phyloP scores from a whole-genome alignment of 2,888 invertebrate species.

The Morinoia aosen region DNA sequence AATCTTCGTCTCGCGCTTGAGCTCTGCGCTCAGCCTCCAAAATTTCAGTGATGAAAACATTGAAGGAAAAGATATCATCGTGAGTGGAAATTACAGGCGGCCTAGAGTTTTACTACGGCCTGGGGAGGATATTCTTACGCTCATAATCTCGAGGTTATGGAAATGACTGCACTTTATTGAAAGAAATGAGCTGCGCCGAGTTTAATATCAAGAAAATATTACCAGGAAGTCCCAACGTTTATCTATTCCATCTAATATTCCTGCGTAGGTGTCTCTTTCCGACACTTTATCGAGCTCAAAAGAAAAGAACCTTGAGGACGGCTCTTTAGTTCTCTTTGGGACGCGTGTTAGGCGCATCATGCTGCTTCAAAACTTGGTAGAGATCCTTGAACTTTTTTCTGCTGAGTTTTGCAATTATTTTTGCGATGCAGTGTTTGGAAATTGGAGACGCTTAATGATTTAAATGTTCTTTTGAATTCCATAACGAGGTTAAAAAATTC shows the following conservation, averaged over 20 bases:
- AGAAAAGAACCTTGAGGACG: background rate
- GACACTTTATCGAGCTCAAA: background rate
- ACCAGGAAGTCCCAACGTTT: background rate
- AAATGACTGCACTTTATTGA: slow-evolving; percentile 37
- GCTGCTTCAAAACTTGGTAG: background rate
- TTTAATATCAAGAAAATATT: slow-evolving; percentile 44
- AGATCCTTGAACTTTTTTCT: background rate
- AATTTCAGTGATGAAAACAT: slow-evolving; percentile 15
- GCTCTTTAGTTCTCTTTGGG: background rate
- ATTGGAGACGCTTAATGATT: too few relatives aligned
- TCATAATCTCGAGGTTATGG: slow-evolving; percentile 38
- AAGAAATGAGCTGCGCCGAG: slow-evolving; percentile 34
- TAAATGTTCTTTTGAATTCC: too few relatives aligned
- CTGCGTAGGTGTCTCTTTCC: background rate
- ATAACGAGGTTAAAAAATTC: too few relatives aligned
- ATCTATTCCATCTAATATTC: background rate
- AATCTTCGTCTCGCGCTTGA: background rate
- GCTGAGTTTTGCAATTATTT: too few relatives aligned
- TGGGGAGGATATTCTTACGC: slow-evolving; percentile 1
- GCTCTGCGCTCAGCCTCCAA: background rate
- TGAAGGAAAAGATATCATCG: background rate
- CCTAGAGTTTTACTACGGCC: slow-evolving; percentile 1
- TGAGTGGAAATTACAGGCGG: slow-evolving; percentile 10
- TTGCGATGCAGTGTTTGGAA: too few relatives aligned
- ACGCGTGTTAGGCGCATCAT: background rate